Percentiles rank a stretch among this genome's conserved stretches.
Evolutionary conservation across 2,797 vertebrate genomes (phyloP).

Genomic region (Cuculus canorus): DNA sequence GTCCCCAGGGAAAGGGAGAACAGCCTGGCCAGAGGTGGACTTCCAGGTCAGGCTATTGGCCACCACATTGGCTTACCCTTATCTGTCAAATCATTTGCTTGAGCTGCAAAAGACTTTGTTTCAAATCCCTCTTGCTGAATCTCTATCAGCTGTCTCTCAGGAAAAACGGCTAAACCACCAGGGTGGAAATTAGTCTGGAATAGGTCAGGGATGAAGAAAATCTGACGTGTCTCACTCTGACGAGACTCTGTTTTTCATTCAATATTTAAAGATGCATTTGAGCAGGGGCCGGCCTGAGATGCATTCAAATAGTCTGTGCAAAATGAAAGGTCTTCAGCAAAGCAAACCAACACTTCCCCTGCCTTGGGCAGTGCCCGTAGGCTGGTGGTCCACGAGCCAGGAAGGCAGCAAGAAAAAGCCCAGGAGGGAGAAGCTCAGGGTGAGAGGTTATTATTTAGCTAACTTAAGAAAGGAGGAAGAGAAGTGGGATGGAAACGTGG

Average conservation of each 20-base stretch:
- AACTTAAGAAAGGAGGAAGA: background rate
- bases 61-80: background rate
- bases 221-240: background rate
- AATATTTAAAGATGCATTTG: background rate
- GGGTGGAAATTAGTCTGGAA: conserved; percentile 14
- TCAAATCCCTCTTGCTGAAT: background rate
- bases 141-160: background rate
- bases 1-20: background rate
- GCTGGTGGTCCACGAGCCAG: background rate
- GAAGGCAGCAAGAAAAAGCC: background rate
- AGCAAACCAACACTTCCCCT: background rate
- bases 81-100: background rate
- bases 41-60: background rate
- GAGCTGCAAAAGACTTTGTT: background rate
- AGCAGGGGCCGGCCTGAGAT: background rate
- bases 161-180: background rate
- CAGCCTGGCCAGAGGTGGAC: background rate
- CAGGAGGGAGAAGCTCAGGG: background rate
- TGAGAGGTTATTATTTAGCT: background rate
- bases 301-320: background rate
- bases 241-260: background rate
- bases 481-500: background rate
- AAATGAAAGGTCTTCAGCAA: background rate
- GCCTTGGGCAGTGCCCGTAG: background rate
- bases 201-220: conserved; percentile 24